Conservation (phyloP, 2,113 vertebrate genomes). For the Eulacestoma nigropectus region DNA sequence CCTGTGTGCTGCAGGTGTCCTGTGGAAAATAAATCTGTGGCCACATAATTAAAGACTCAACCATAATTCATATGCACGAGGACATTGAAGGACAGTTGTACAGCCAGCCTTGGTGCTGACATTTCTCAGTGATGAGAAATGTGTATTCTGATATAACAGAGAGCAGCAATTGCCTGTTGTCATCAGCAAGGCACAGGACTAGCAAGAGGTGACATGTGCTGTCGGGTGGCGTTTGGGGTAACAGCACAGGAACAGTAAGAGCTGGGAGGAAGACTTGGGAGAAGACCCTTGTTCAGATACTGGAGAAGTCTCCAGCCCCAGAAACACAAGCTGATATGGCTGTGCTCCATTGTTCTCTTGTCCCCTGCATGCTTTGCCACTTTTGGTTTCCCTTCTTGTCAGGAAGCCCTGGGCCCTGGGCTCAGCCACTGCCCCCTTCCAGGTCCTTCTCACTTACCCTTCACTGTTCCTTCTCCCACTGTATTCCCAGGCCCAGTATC, state of each 20-base stretch:
- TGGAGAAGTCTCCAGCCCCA: background rate
- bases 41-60: conserved; percentile 33
- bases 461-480: background rate
- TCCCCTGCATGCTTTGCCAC: background rate
- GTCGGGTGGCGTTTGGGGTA: accelerated
- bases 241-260: background rate
- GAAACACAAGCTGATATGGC: background rate
- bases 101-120: background rate
- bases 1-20: background rate
- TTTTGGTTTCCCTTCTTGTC: background rate
- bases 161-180: background rate
- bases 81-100: conserved; percentile 9
- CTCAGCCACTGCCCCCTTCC: background rate
- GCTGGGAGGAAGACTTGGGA: background rate
- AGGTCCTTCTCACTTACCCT: background rate
- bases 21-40: conserved; percentile 20
- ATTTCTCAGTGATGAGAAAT: background rate
- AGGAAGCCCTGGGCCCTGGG: background rate
- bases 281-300: accelerated
- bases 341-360: background rate
- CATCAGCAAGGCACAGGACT: background rate
- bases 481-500: background rate
- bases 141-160: background rate
- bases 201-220: accelerated
- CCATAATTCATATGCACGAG: background rate